Percentiles rank a stretch among this genome's conserved stretches.
Evolutionary conservation across 1,140 invertebrate species (phyloP).

Genomic region (Ceratina calcarata): DNA sequence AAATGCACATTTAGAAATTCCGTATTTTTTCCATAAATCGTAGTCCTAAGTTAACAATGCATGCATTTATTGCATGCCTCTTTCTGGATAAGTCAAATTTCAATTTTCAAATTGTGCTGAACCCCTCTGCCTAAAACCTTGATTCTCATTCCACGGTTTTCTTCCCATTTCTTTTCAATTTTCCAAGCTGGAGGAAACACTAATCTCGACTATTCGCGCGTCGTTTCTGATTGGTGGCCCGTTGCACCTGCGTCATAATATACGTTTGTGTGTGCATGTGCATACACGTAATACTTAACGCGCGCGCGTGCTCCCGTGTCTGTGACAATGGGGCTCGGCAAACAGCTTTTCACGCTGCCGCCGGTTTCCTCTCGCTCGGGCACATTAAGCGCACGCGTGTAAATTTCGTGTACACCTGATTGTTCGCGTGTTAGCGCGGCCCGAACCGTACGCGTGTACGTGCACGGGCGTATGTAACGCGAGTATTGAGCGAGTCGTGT

Average conservation of each 20-base stretch:
- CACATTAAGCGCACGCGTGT: conserved; percentile 63
- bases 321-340: conserved; percentile 56
- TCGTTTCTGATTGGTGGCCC: conserved; percentile 39
- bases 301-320: conserved; percentile 38
- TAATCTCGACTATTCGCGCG: conserved; percentile 11
- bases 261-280: not conserved
- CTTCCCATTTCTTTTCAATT: not conserved
- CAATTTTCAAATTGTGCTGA: not conserved
- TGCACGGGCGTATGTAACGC: conserved; percentile 13
- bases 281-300: conserved; percentile 59
- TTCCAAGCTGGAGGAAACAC: not conserved
- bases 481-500: conserved; percentile 46
- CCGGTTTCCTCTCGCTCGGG: conserved; percentile 52
- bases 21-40: not conserved
- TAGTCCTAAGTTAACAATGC: too few species aligned
- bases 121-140: too few species aligned
- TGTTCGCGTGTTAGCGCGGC: conserved; percentile 59
- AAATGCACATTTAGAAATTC: not conserved
- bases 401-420: conserved; percentile 62
- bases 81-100: not conserved
- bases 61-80: too few species aligned
- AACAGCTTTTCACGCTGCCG: conserved; percentile 61
- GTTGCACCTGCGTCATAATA: conserved; percentile 53
- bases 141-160: not conserved
- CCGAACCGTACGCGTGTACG: not conserved